Conservation (phyloP, 2,797 vertebrate species). For the Helostoma temminkii region DNA sequence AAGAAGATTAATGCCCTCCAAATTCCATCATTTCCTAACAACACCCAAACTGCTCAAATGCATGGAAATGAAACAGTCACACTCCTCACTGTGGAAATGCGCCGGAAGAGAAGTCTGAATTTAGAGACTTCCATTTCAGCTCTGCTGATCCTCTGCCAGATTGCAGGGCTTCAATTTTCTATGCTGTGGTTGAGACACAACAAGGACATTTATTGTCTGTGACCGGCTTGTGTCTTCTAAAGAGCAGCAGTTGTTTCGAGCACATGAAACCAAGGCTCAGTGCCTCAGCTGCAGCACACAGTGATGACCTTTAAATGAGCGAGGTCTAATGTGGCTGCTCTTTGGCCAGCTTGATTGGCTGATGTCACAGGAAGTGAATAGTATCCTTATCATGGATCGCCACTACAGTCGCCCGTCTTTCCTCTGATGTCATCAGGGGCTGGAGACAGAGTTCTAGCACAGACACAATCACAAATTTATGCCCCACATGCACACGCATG, state of each 20-base stretch:
- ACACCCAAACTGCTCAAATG: slow-evolving; percentile 10
- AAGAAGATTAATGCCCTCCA: background rate
- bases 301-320: slow-evolving; percentile 63
- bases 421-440: slow-evolving; percentile 45
- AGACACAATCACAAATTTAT: slow-evolving; percentile 4
- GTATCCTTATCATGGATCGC: slow-evolving; percentile 56
- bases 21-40: slow-evolving; percentile 10
- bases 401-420: slow-evolving; percentile 21
- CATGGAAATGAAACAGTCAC: slow-evolving; percentile 25
- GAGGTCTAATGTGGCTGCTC: slow-evolving; percentile 60
- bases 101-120: slow-evolving; percentile 44
- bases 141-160: slow-evolving; percentile 69
- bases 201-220: slow-evolving; percentile 70
- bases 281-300: slow-evolving; percentile 31
- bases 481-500: slow-evolving; percentile 15
- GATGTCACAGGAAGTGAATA: slow-evolving; percentile 75
- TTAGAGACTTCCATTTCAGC: slow-evolving; percentile 49
- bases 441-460: slow-evolving; percentile 22
- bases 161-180: slow-evolving; percentile 54
- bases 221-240: slow-evolving; percentile 51
- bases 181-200: slow-evolving; percentile 54
- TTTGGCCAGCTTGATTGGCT: slow-evolving; percentile 61
- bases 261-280: slow-evolving; percentile 39
- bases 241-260: slow-evolving; percentile 65
- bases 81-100: slow-evolving; percentile 6